Conservation (phyloP, 1,140 invertebrate species). For the Papilio aristodemus region DNA sequence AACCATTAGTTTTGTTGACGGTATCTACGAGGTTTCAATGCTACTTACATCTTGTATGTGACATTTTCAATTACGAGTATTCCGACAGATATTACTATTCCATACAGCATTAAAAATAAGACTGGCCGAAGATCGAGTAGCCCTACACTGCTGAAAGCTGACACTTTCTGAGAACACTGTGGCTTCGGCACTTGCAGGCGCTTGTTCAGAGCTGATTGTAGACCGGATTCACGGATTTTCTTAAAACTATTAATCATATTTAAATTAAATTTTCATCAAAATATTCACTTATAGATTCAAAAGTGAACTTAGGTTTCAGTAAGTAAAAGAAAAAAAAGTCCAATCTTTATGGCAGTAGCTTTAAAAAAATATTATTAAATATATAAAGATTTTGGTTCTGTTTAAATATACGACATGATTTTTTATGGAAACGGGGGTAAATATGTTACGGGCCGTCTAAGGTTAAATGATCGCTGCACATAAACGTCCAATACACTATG, state of each 20-base stretch:
- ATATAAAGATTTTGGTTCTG: no score
- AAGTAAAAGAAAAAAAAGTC: not conserved
- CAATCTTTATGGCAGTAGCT: no score
- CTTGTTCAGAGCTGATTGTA: constrained; percentile 51
- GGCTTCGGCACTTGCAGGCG: constrained; percentile 56
- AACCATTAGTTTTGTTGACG: no score
- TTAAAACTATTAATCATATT: constrained; percentile 52
- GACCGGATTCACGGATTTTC: constrained; percentile 60
- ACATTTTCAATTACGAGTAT: constrained; percentile 50
- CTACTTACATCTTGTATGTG: constrained; percentile 36
- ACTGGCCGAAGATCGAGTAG: constrained; percentile 57
- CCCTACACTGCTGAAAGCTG: constrained; percentile 63
- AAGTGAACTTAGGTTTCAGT: no score
- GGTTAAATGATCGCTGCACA: no score
- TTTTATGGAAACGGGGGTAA: no score
- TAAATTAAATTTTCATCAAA: no score
- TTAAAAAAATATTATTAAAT: no score
- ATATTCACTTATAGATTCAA: no score
- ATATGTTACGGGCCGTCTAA: no score
- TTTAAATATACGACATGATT: no score
- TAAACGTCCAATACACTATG: no score
- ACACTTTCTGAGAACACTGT: constrained; percentile 47
- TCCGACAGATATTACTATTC: constrained; percentile 43
- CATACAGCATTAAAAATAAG: constrained; percentile 58
- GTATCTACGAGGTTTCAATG: not conserved